These are phyloP conservation scores for Gambelia wislizenii DNA, from an alignment of 2,797 vertebrate species.

Conservation along the genomic window DNA sequence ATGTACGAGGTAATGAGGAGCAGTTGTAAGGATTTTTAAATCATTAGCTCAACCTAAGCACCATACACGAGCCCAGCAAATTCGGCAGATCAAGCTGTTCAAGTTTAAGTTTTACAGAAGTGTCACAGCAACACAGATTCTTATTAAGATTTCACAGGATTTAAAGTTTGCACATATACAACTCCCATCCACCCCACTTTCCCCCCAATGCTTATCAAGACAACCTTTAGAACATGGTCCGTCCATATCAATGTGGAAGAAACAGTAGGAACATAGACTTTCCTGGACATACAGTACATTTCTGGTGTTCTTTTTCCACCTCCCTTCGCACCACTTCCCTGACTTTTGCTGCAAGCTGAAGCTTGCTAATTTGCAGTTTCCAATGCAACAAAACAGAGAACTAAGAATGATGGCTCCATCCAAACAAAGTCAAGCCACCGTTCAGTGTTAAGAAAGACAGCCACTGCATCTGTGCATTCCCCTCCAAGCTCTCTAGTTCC, in stretches of 20 bases:
- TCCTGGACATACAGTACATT: no score
- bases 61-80: background rate
- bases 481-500: background rate
- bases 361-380: background rate
- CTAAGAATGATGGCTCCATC: background rate
- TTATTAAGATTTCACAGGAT: background rate
- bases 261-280: no score
- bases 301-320: background rate
- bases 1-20: conserved; percentile 26
- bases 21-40: background rate
- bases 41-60: accelerated
- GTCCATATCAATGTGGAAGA: background rate
- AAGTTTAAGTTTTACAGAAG: background rate
- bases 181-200: background rate
- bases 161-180: background rate
- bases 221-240: background rate
- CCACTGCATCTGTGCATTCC: background rate
- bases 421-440: background rate
- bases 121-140: background rate
- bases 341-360: background rate
- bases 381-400: background rate
- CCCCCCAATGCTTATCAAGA: background rate
- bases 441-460: no score
- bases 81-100: background rate
- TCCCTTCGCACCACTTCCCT: no score